phyloP scores from a whole-genome alignment of 2,797 vertebrate genomes.

The Scomberomorus guttatus region DNA sequence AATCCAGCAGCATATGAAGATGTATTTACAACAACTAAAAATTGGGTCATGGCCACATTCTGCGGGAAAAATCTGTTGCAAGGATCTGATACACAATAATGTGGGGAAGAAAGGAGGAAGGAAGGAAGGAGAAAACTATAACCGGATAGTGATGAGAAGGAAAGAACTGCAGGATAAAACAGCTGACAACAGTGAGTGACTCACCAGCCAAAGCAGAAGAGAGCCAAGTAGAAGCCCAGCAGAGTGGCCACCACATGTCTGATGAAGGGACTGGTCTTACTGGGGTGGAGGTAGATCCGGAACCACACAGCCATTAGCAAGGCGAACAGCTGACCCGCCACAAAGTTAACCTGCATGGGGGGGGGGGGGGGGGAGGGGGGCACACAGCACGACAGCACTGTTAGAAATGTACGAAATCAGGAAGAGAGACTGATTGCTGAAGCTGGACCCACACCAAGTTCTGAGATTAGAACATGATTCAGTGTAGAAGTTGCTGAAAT shows the following conservation, averaged over 20 bases:
- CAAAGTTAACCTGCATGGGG: constrained; percentile 94
- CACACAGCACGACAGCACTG: neutral
- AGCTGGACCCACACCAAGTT: neutral
- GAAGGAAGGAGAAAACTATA: constrained; percentile 4
- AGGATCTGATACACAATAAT: constrained; percentile 9
- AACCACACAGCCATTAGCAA: constrained; percentile 97
- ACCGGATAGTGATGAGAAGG: constrained; percentile 31
- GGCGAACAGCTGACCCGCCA: constrained; percentile 97
- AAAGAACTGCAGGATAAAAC: constrained; percentile 20
- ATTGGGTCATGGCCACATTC: constrained; percentile 8
- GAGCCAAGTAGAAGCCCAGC: constrained; percentile 97
- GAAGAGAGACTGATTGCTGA: neutral
- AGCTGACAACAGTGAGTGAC: constrained; percentile 67
- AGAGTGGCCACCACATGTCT: constrained; percentile 97
- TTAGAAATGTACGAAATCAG: neutral
- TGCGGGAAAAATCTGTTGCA: neutral
- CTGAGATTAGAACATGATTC: neutral
- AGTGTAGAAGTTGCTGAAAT: neutral
- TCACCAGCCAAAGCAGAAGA: constrained; percentile 99
- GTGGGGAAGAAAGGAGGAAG: constrained; percentile 17
- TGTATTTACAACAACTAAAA: neutral
- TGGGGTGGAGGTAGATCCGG: constrained; percentile 96
- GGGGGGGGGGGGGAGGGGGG: no score
- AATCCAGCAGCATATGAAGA: neutral
- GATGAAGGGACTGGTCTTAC: constrained; percentile 97